A percentile compares a stretch with the other conserved stretches of the same genome.
Evolutionary conservation across 2,888 invertebrate species (phyloP).

Genomic region (Conops quadrifasciatus): DNA sequence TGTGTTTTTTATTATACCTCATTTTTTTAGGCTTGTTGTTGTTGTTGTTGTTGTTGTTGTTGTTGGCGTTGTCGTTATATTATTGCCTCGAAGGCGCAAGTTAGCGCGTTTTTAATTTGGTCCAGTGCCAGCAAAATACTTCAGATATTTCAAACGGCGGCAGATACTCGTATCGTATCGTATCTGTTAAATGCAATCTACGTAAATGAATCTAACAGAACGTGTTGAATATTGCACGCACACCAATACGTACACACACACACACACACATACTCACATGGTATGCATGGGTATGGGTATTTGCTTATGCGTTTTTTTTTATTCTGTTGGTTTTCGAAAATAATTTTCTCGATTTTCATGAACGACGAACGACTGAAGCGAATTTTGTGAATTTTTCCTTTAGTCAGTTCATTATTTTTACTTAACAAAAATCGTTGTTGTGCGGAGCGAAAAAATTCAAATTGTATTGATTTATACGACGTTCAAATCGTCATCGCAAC

Average conservation of each 20-base stretch:
- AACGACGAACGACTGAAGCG: slow-evolving; percentile 45
- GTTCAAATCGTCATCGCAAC: neutral
- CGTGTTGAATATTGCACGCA: too few relatives aligned
- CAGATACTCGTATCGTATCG: too few relatives aligned
- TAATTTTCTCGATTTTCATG: slow-evolving; percentile 42
- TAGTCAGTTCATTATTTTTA: slow-evolving; percentile 61
- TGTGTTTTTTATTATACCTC: neutral
- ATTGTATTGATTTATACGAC: slow-evolving; percentile 4
- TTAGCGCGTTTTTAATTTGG: neutral
- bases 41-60: slow-evolving; percentile 12
- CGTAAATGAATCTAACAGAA: neutral
- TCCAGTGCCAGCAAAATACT: slow-evolving; percentile 22
- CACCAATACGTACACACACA: neutral
- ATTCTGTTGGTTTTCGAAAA: neutral
- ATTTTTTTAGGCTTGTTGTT: slow-evolving; percentile 2
- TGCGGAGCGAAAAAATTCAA: slow-evolving; percentile 31
- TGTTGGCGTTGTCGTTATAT: slow-evolving; percentile 8
- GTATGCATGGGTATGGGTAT: neutral
- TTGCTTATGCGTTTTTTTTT: neutral
- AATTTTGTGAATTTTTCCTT: slow-evolving; percentile 50
- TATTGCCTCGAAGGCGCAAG: neutral
- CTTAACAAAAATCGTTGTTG: slow-evolving; percentile 52
- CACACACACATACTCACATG: neutral
- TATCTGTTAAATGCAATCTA: neutral
- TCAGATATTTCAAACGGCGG: slow-evolving; percentile 13